Conservation (phyloP, 2,888 invertebrate genomes). For the Tenodera sinensis region DNA sequence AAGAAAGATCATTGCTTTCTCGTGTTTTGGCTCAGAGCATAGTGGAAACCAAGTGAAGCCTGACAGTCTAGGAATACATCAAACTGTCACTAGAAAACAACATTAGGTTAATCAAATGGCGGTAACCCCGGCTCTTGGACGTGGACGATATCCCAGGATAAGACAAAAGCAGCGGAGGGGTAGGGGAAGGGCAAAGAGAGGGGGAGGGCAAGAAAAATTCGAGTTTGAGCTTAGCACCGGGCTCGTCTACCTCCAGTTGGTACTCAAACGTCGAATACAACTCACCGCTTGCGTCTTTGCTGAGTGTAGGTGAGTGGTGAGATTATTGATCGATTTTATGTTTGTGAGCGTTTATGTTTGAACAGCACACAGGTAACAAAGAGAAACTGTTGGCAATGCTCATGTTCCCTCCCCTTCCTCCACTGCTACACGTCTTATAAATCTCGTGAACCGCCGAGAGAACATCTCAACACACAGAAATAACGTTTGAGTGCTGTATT, state of each 20-base stretch:
- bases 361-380: background rate
- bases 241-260: background rate
- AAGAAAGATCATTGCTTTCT: no score
- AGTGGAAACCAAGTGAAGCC: background rate
- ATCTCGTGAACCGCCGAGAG: background rate
- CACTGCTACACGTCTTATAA: background rate
- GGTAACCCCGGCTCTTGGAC: background rate
- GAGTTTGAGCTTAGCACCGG: background rate
- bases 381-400: background rate
- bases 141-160: slow-evolving; percentile 7
- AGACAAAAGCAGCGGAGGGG: background rate
- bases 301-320: slow-evolving; percentile 12
- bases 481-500: no score
- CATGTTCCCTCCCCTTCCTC: background rate
- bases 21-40: background rate
- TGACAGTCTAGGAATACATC: background rate
- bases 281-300: background rate
- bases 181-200: background rate
- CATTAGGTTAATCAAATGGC: background rate
- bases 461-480: background rate
- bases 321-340: background rate
- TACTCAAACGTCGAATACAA: background rate
- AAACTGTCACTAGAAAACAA: background rate
- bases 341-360: background rate
- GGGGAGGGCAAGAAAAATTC: background rate